phyloP scores from a whole-genome alignment of 2,797 vertebrate species.

The Enteromius anoplus region DNA sequence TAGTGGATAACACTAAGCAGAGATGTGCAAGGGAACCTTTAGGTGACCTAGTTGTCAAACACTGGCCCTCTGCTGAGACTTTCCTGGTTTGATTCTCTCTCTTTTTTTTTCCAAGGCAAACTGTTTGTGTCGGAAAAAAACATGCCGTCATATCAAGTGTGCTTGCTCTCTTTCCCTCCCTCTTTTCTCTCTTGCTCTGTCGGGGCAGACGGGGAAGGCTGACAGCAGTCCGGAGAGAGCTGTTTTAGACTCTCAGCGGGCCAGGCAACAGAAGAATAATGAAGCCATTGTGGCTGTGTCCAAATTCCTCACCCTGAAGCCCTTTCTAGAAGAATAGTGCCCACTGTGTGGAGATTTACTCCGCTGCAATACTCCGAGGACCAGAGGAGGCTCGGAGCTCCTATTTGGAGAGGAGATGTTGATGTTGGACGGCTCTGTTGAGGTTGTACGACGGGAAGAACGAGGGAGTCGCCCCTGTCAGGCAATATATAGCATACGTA shows the following conservation, averaged over 20 bases:
- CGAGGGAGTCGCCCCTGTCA: constrained; percentile 54
- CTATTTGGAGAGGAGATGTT: constrained; percentile 43
- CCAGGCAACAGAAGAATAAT: constrained; percentile 61
- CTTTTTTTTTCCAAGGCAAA: constrained; percentile 27
- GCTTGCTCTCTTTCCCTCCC: constrained; percentile 19
- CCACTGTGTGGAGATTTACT: constrained; percentile 57
- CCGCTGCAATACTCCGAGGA: constrained; percentile 35
- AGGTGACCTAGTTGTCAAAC: constrained; percentile 39
- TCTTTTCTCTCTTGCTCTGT: constrained; percentile 24
- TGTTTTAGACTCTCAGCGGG: constrained; percentile 50
- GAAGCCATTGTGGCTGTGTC: constrained; percentile 63
- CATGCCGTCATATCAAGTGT: constrained; percentile 14
- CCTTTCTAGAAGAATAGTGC: constrained; percentile 59
- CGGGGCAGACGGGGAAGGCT: constrained; percentile 55
- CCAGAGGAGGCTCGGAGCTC: constrained; percentile 32
- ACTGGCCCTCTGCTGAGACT: constrained; percentile 11
- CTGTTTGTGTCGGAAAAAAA: constrained; percentile 21
- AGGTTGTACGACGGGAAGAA: constrained; percentile 53
- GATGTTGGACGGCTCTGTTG: constrained; percentile 58
- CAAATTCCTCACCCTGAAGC: constrained; percentile 61
- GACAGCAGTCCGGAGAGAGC: constrained; percentile 59
- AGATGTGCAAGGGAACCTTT: background rate
- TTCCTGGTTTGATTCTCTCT: background rate
- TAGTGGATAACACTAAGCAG: constrained; percentile 16
- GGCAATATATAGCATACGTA: constrained; percentile 43